Base-by-base conservation (phyloP, 2,113 vertebrate genomes). In the Cebus imitator region DNA sequence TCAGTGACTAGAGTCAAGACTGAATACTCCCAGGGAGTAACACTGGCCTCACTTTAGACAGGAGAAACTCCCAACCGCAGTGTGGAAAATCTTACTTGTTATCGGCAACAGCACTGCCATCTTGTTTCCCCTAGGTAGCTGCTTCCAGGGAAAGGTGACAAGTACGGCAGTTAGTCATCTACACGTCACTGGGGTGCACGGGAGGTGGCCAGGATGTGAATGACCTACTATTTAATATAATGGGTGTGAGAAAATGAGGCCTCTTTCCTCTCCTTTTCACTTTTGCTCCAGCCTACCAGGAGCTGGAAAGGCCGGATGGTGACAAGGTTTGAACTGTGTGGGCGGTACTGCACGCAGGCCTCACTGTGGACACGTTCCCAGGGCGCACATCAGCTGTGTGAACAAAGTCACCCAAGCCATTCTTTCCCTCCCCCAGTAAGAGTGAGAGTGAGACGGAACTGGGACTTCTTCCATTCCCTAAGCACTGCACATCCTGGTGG, bases 71-170 rank as follows among this genome's bases (percentile, higher is more conserved):
- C 91, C 79, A 80, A 48, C 55, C 3, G 0, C 8, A 35, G 50
- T 40, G 55, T 90, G 90, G 93, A 87, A 97, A 91, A 64, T 50
- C 93, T 94, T 66, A 45, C 37, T 88, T 3, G 6, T 61, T 79
- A 76, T 87, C 83, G 82, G 79, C 79, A 94, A n/a, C 11, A 64
- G 78, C 7, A 20, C 48, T 55, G 21, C 30, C 30, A 68, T 17
- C 89, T 50, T n/a, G 18, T 27, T 94, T 90, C 88, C 86, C 91
- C 57, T 66, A 45, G 91, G 86, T 40, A 72, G 93, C 45, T 40
- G 94, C 80, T 72, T 95, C 89, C 8, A 21, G 75, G 89, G 66
- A 93, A 95, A 37, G 83, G 61, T 48, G 87, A 45, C 16, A 4
- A 50, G 45, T 48, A 21, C 6, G 66, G 80, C 55, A 64, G n/a